Conservation (phyloP, 2,113 vertebrate species). For the Forbesichthys papilliferus region DNA sequence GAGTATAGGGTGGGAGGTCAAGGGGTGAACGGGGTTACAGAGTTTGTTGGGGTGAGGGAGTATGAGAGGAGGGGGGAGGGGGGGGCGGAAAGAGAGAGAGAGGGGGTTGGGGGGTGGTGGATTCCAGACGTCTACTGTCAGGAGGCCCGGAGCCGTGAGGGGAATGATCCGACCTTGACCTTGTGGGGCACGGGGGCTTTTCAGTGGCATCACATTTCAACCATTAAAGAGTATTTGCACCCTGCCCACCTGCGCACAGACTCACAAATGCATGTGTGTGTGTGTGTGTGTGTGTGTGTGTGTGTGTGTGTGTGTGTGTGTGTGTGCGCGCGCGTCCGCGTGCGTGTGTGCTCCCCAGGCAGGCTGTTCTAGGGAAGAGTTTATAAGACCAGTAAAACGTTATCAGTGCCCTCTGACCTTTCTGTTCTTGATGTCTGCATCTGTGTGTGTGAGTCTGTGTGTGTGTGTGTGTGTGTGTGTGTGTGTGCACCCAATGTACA, state of each 20-base stretch:
- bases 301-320: background rate
- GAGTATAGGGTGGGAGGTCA: constrained; percentile 20
- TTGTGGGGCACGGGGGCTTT: constrained; percentile 8
- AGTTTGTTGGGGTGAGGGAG: too few relatives aligned
- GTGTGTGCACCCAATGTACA: constrained; percentile 14
- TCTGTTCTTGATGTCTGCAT: constrained; percentile 41
- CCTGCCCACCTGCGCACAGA: background rate
- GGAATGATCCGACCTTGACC: constrained; percentile 54
- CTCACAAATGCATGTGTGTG: background rate
- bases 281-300: constrained; percentile 11
- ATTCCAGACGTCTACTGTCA: constrained; percentile 30
- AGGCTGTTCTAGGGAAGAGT: constrained; percentile 21
- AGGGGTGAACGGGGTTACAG: background rate
- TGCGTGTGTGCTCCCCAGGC: too few relatives aligned
- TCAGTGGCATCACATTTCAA: constrained; percentile 10
- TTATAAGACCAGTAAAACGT: constrained; percentile 56
- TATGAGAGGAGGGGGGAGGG: too few relatives aligned
- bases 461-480: constrained; percentile 29
- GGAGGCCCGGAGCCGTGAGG: background rate
- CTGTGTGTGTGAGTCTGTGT: constrained; percentile 29
- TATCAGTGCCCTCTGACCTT: constrained; percentile 55
- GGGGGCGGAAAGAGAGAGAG: too few relatives aligned
- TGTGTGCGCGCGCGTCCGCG: background rate
- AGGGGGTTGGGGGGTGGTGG: constrained; percentile 21
- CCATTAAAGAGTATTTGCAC: background rate